A percentile compares a stretch with the other conserved stretches of the same genome.
phyloP scores from a whole-genome alignment of 2,797 vertebrate species.

The Amazona finschi region DNA sequence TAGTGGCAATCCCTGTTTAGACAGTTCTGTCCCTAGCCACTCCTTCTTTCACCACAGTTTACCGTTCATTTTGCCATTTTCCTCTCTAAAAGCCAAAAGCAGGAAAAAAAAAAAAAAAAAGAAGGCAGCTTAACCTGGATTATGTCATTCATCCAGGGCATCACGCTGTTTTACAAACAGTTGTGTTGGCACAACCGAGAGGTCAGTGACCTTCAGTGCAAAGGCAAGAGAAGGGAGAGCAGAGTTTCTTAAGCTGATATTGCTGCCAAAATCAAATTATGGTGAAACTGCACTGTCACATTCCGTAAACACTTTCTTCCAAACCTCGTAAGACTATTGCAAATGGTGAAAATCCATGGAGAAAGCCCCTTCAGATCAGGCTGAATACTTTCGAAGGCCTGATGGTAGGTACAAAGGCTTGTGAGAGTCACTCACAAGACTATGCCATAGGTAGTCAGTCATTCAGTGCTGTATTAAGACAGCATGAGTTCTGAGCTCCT shows the following conservation, averaged over 20 bases:
- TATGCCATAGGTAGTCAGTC: not conserved
- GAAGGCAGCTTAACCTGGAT: not conserved
- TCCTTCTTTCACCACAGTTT: not conserved
- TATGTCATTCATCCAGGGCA: not conserved
- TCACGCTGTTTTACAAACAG: conserved; percentile 17
- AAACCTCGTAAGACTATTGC: not conserved
- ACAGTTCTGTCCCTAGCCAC: not conserved
- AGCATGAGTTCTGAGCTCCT: not conserved
- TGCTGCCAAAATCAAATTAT: conserved; percentile 30
- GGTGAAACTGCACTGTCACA: not conserved
- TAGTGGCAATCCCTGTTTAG: not conserved
- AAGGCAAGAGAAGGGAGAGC: not conserved
- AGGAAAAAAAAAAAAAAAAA: not conserved
- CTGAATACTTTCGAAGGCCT: not conserved
- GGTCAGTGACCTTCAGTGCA: not conserved
- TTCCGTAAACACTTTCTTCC: not conserved
- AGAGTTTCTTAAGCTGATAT: conserved; percentile 19
- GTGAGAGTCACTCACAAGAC: not conserved
- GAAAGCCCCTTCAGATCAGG: not conserved
- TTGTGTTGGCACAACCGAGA: not conserved
- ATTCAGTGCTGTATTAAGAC: not conserved
- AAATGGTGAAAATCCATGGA: not conserved
- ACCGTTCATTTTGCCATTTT: not conserved
- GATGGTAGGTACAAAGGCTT: not conserved
- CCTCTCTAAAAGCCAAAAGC: not conserved